Base-by-base conservation (phyloP, 2,888 invertebrate species). In the Drosophila longiperda region DNA sequence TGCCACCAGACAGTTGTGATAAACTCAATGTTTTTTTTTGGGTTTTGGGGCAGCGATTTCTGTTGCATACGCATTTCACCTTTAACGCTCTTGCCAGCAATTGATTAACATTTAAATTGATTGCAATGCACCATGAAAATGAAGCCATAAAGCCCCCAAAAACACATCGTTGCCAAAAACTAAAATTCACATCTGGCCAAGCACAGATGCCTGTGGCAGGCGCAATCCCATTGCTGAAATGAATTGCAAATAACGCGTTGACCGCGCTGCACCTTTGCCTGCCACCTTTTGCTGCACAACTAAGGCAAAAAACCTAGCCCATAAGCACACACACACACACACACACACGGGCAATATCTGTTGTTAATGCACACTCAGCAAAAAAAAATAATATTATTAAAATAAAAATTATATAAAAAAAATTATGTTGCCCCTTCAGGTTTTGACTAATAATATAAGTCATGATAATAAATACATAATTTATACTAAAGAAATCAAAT, bases 241-340 rank as follows among this genome's bases (percentile, higher is more conserved):
- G 85, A 89, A 85, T 85, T 89, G 90, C 85, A 85, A 85, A 85
- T 85, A 88, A 85, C 83, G 86, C 90, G 88, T 85, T 85, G 85
- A 85, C 90, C 85, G 90, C 90, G 74, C 72, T 85, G 86, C 88
- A 89, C 85, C 90, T 85, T 87, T 85, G 86, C 70, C 70, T 82
- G 84, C 85, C 86, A 85, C 89, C 89, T 82, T 87, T 89, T 85
- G 87, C 52, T 45, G 80, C 70, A 72, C 70, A 87, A 76, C 58
- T 87, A 87, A 85, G 84, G 83, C 79, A 76, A 72, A 29, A 73
- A 65, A 82, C 71, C 82, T 66, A 75, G 68, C 71, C 62, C 73
- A 63, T 48, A 54, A 61, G 53, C 42, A 62, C 40, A 52, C 36
- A 63, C 36, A 53, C 26, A 49, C 23, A 55, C 32, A 57, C 32